Evolutionary conservation across 1,140 invertebrate genomes (phyloP), one percentile per base, ranked within the genome.

Genomic region (Eulimnadia texana): DNA sequence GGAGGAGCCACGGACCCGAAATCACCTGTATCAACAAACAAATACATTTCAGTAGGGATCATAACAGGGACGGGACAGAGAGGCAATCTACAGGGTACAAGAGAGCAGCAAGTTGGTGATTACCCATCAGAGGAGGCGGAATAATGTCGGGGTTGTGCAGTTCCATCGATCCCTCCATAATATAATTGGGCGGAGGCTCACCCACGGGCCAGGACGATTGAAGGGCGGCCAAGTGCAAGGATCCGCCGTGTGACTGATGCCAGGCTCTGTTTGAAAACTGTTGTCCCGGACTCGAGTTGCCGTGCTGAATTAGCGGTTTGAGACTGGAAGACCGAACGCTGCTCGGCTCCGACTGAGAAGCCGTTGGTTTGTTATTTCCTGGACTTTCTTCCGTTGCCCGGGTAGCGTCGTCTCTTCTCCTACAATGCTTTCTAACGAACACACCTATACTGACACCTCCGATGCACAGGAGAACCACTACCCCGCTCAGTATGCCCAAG

Each of bases 401-500:
- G n/a, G n/a, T n/a, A n/a, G n/a, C 24, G 74, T 74, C 58, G 20
- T 64, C 63, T 13, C 62, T 53, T 50, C 77, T 77, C 2, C 78
- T 74, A 68, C 82, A 81, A 67, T 83, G 80, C 64, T 83, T 74
- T 53, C 81, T 76, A 60, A 85, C 69, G 3, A 84, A 77, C n/a
- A 84, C 68, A 66, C 82, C 78, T 22, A 84, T 80, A 25, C 82
- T 78, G 19, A 83, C 74, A 9, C 80, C 80, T 2, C 84, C 79
- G 47, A 85, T 79, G 47, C 84, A 72, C 24, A 85, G 73, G 2
- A 82, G 81, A 1, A 79, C 76, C 13, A 80, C 79, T 3, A 84
- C 79, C 3, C 82, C 82, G 61, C 84, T 79, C 68, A 84, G 77
- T 3, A 85, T 79, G 63, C 79, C 84, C 72, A 85, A 73, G 72